Evolutionary conservation across 2,113 vertebrate genomes (phyloP), one percentile per base, ranked within the genome.

Genomic region (Atherinomorus stipes): DNA sequence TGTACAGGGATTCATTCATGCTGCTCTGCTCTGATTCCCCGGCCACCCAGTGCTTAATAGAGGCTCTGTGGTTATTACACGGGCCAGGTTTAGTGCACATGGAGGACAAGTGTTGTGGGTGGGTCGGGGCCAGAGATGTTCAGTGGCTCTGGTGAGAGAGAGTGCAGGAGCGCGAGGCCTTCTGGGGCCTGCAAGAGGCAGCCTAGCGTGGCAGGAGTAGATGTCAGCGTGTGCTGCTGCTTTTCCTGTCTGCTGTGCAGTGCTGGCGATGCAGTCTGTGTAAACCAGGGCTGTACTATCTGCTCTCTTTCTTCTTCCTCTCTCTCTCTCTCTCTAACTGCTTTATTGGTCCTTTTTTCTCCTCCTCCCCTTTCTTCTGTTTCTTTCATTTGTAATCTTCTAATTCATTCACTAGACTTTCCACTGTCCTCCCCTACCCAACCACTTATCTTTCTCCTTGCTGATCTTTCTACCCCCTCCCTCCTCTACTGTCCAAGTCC

Each of bases 211-310:
- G 89, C 68, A 78, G 78, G 71, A 87, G 88, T 89, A 68, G 85
- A 91, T 92, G 88, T 92, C 89, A 89, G 84, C 31, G 56, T 40
- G 85, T 78, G 71, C 81, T 68, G 74, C 78, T 86, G 75, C 87
- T 91, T 87, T n/a, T 87, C 87, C 88, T 87, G 87, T 88, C 84
- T 76, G 59, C 67, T 83, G 68, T 9, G 49, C 68, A 72, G 71
- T 85, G 81, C 90, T 91, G 87, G 80, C 84, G 91, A 91, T 91
- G 90, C 89, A 91, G 85, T 78, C 89, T 80, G 64, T 90, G 88
- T 65, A 88, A 92, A 89, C 69, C 51, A 22, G 78, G 66, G 68
- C 80, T 85, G 70, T 44, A 38, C 77, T 63, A 62, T 84, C 74
- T 47, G 38, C 79, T 63, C 62, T 58, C 26, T 70, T 77, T 64